Evolutionary conservation across 1,140 invertebrate genomes (phyloP).

Genomic region (Asbolus verrucosus): DNA sequence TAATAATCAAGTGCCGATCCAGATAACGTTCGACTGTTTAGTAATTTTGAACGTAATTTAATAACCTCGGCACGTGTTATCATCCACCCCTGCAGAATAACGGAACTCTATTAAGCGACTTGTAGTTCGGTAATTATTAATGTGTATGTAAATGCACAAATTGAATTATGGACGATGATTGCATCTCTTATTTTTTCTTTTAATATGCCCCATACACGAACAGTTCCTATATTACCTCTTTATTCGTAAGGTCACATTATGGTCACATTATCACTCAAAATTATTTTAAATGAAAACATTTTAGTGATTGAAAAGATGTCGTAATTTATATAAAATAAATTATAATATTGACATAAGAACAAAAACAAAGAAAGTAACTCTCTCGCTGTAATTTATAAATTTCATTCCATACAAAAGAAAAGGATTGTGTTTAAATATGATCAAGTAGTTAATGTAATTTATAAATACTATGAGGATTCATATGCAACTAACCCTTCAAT

Average conservation of each 20-base stretch:
- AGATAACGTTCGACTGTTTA: conserved; percentile 32
- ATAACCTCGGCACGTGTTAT: conserved; percentile 33
- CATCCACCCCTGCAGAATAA: conserved; percentile 21
- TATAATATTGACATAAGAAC: too few species aligned
- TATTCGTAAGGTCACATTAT: conserved; percentile 13
- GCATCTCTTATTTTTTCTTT: conserved; percentile 15
- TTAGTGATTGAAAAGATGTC: too few species aligned
- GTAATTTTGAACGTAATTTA: conserved; percentile 34
- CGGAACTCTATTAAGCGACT: conserved; percentile 27
- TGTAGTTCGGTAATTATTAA: conserved; percentile 38
- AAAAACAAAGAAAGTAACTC: too few species aligned
- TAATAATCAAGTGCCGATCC: conserved; percentile 24
- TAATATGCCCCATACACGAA: conserved; percentile 17
- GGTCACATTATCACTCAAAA: conserved; percentile 21
- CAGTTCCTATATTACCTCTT: too few species aligned
- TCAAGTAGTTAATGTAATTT: too few species aligned
- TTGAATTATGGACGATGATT: conserved; percentile 29
- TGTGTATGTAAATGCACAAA: conserved; percentile 35
- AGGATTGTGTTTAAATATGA: too few species aligned
- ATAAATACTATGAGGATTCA: too few species aligned
- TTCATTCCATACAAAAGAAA: too few species aligned
- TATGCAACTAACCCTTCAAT: too few species aligned
- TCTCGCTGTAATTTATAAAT: too few species aligned
- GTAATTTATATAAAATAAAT: too few species aligned
- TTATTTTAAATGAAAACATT: neutral